Conservation (phyloP, 1,140 invertebrate genomes). For the Thaumatotibia leucotreta region DNA sequence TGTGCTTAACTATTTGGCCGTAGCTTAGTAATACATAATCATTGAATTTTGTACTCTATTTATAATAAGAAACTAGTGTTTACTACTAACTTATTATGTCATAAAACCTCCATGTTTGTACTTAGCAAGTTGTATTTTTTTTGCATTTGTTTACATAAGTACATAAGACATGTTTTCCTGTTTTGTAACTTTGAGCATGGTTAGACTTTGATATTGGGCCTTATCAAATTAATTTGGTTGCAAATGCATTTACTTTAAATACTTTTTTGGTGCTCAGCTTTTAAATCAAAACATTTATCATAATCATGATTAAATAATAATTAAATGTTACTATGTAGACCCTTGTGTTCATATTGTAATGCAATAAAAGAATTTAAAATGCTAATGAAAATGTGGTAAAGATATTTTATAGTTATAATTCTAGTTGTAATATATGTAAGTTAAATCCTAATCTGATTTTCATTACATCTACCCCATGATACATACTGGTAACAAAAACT, state of each 20-base stretch:
- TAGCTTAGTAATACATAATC: not conserved
- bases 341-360: constrained; percentile 10
- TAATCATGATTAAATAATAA: not conserved
- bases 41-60: not conserved
- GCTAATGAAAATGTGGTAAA: not conserved
- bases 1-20: not conserved
- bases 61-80: not conserved
- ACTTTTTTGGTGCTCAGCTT: not conserved
- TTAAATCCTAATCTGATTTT: not conserved
- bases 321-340: not conserved
- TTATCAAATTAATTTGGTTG: not conserved
- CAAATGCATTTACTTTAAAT: not conserved
- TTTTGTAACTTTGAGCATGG: not conserved
- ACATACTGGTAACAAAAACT: no score
- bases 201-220: not conserved
- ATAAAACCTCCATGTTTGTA: not conserved
- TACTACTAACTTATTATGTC: constrained; percentile 14
- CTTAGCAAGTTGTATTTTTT: constrained; percentile 1
- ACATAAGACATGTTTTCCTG: not conserved
- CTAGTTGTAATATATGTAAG: not conserved
- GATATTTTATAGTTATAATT: not conserved
- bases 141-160: constrained; percentile 6
- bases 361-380: constrained; percentile 2
- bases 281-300: not conserved
- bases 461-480: no score